Conservation (phyloP, 2,888 invertebrate genomes). For the Rhagophthalmus giganteus region DNA sequence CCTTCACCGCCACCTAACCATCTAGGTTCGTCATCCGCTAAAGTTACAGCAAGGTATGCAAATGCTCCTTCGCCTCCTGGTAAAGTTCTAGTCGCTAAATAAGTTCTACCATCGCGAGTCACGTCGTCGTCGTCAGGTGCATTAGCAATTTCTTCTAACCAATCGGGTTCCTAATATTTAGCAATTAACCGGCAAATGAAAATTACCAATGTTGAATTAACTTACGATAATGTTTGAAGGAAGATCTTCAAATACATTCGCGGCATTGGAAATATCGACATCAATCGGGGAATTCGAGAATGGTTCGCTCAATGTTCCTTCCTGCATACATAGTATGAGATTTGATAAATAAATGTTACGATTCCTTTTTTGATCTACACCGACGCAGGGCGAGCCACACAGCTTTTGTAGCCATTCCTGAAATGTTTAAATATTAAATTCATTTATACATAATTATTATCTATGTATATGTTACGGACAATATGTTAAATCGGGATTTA, state of each 20-base stretch:
- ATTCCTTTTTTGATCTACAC: constrained; percentile 51
- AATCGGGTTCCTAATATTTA: constrained; percentile 40
- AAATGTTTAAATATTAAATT: no score
- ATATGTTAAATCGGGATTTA: no score
- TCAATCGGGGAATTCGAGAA: constrained; percentile 50
- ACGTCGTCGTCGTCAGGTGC: constrained; percentile 34
- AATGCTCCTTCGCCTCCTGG: constrained; percentile 56
- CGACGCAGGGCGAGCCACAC: constrained; percentile 48
- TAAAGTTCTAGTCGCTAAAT: constrained; percentile 55
- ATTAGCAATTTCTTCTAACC: constrained; percentile 46
- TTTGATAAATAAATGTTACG: constrained; percentile 56
- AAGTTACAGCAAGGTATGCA: constrained; percentile 55
- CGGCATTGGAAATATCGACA: constrained; percentile 49
- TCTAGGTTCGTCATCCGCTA: constrained; percentile 51
- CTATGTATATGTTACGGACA: no score
- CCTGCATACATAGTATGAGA: constrained; percentile 54
- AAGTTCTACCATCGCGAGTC: constrained; percentile 52
- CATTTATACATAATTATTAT: not conserved
- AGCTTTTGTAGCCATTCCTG: constrained; percentile 54
- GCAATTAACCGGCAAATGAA: not conserved
- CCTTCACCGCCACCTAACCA: constrained; percentile 50
- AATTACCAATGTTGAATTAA: no score
- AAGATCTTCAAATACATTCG: constrained; percentile 45
- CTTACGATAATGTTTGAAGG: constrained; percentile 9
- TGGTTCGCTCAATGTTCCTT: constrained; percentile 49